A percentile compares a stretch with the other conserved stretches of the same genome.
Evolutionary conservation across 1,140 invertebrate genomes (phyloP).

Genomic region (Steinernema feltiae): DNA sequence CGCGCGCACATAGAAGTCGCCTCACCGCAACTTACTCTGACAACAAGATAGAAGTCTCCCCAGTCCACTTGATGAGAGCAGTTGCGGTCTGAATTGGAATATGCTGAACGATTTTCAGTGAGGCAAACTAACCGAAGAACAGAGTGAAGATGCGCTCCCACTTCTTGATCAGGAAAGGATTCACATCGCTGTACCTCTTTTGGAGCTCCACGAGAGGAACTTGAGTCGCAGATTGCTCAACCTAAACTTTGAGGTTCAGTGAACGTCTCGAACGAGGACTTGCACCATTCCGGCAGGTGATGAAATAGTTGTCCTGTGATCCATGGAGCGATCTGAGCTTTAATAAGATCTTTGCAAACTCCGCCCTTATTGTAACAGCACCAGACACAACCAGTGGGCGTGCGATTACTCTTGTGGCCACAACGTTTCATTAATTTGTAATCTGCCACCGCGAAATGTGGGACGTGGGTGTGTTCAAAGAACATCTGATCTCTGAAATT

Average conservation of each 20-base stretch:
- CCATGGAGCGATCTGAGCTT: background rate
- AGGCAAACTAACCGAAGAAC: conserved; percentile 45
- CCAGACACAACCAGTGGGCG: background rate
- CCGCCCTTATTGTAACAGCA: background rate
- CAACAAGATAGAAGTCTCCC: conserved; percentile 50
- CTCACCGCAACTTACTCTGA: conserved; percentile 34
- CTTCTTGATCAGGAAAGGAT: conserved; percentile 47
- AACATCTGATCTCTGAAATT: no score
- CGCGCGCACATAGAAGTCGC: no score
- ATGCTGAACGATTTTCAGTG: background rate
- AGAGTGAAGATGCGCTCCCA: conserved; percentile 54
- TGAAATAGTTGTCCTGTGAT: background rate
- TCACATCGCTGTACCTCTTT: conserved; percentile 40
- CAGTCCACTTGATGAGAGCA: conserved; percentile 41
- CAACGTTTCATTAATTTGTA: background rate
- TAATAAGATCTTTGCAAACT: background rate
- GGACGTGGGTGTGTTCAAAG: background rate
- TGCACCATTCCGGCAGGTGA: background rate
- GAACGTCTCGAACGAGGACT: background rate
- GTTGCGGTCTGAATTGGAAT: conserved; percentile 44
- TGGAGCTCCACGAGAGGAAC: conserved; percentile 24
- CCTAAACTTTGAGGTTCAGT: background rate
- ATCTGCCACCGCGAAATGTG: no score
- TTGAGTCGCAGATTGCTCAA: background rate
- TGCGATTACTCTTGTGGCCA: background rate